A percentile compares a stretch with the other conserved stretches of the same genome.
phyloP scores from a whole-genome alignment of 2,888 invertebrate genomes.

The Criorhina ranunculi region DNA sequence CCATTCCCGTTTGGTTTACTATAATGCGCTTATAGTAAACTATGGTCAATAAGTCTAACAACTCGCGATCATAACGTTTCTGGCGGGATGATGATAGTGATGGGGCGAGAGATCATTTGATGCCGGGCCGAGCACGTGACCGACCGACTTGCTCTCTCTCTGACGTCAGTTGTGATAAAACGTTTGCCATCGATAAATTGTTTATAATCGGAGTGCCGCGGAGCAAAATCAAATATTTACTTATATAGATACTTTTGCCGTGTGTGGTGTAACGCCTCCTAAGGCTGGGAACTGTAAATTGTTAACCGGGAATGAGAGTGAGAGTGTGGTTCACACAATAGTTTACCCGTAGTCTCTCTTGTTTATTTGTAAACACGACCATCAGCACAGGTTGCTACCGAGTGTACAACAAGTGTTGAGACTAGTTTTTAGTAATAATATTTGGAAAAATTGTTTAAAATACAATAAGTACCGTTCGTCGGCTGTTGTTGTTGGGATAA shows the following conservation, averaged over 20 bases:
- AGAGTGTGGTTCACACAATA: slow-evolving; percentile 42
- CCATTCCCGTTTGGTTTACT: slow-evolving; percentile 57
- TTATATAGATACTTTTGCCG: slow-evolving; percentile 6
- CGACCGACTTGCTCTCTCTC: too few relatives aligned
- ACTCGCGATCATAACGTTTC: slow-evolving; percentile 49
- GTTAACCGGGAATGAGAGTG: slow-evolving; percentile 53
- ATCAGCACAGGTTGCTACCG: slow-evolving; percentile 66
- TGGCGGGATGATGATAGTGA: slow-evolving; percentile 42
- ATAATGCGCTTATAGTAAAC: slow-evolving; percentile 71
- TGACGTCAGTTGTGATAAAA: slow-evolving; percentile 70
- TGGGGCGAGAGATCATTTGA: slow-evolving; percentile 43
- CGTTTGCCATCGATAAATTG: slow-evolving; percentile 57
- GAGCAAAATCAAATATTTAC: slow-evolving; percentile 69
- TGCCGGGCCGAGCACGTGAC: slow-evolving; percentile 45
- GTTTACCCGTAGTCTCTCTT: slow-evolving; percentile 61
- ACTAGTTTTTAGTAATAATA: slow-evolving; percentile 67
- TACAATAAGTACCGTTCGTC: slow-evolving; percentile 25
- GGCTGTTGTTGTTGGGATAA: slow-evolving; percentile 38
- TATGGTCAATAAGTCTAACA: slow-evolving; percentile 53
- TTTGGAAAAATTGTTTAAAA: slow-evolving; percentile 67
- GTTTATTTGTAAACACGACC: slow-evolving; percentile 70
- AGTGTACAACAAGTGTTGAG: slow-evolving; percentile 29
- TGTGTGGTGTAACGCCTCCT: slow-evolving; percentile 45
- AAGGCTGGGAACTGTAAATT: slow-evolving; percentile 39
- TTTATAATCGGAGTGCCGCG: slow-evolving; percentile 69